These are phyloP conservation scores for Stegodyphus mimosarum DNA, from an alignment of 1,140 invertebrate genomes.

Conservation along the genomic window DNA sequence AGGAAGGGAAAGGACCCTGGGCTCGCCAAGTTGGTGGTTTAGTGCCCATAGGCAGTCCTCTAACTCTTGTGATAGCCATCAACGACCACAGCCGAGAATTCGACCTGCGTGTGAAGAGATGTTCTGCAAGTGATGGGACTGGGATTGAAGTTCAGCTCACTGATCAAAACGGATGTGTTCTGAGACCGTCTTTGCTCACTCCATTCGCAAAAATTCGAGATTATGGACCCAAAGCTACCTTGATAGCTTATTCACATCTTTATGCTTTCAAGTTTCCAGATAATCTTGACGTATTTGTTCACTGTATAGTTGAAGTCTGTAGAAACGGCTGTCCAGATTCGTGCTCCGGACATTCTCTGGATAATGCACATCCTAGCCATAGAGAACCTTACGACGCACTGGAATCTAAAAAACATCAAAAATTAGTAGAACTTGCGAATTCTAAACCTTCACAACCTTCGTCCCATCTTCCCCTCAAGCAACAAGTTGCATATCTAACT, in stretches of 20 bases:
- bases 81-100: conserved; percentile 77
- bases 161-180: conserved; percentile 78
- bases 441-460: neutral
- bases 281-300: conserved; percentile 84
- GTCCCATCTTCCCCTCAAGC: no score
- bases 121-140: conserved; percentile 78
- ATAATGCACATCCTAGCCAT: neutral
- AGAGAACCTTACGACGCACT: neutral
- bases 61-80: conserved; percentile 84
- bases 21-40: conserved; percentile 80
- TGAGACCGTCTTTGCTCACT: conserved; percentile 85
- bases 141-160: conserved; percentile 76
- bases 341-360: conserved; percentile 9
- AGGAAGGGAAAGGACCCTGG: conserved; percentile 82
- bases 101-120: conserved; percentile 80
- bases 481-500: no score
- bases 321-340: conserved; percentile 69
- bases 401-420: conserved; percentile 10
- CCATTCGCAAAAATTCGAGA: conserved; percentile 81
- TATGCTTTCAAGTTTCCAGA: conserved; percentile 91
- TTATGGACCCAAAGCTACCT: conserved; percentile 80
- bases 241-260: conserved; percentile 84
- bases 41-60: conserved; percentile 83
- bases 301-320: conserved; percentile 86
- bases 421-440: neutral